Evolutionary conservation across 2,113 vertebrate species (phyloP).

Genomic region (Heterocephalus glaber): DNA sequence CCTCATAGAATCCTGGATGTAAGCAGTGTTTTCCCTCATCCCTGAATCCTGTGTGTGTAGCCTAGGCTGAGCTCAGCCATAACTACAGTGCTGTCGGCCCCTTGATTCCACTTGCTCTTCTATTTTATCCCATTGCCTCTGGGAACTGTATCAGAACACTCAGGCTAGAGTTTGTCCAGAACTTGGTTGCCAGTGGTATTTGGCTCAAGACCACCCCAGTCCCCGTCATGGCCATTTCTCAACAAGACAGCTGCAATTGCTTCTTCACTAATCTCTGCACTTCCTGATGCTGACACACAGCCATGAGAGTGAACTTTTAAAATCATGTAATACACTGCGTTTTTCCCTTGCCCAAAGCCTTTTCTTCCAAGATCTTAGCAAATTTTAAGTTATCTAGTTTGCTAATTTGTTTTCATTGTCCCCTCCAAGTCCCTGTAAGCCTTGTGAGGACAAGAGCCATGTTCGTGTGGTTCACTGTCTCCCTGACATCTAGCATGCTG

Average conservation of each 20-base stretch:
- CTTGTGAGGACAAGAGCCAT: background rate
- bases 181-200: background rate
- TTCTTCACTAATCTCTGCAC: background rate
- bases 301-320: background rate
- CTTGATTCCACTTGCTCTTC: background rate
- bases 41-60: background rate
- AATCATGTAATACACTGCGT: background rate
- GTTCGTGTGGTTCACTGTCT: background rate
- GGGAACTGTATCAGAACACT: background rate
- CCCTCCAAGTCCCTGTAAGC: background rate
- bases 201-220: accelerated
- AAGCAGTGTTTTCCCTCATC: background rate
- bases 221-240: accelerated
- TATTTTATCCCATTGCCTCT: background rate
- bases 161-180: too few relatives aligned
- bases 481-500: background rate
- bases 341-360: background rate
- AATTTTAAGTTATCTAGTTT: background rate
- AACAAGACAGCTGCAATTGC: background rate
- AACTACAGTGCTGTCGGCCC: background rate
- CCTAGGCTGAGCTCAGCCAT: background rate
- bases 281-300: background rate
- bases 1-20: background rate
- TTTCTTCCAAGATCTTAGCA: background rate
- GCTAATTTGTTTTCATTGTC: background rate